Evolutionary conservation across 37 sponge, comb jelly and placozoan species (phyloP).

Genomic region (Hormiphora californensis): DNA sequence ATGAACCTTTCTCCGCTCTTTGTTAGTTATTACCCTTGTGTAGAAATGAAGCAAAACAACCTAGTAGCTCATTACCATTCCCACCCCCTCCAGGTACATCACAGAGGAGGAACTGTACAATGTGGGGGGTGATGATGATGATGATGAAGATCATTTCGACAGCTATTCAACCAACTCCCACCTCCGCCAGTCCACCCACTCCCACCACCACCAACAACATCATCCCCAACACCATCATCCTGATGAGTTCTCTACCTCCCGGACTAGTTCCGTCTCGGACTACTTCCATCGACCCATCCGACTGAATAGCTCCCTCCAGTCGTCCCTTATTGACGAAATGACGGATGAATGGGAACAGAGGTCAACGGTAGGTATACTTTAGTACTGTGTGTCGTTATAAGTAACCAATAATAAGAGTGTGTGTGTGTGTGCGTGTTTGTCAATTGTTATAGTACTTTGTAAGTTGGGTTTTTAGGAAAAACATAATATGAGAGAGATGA

Average conservation of each 20-base stretch:
- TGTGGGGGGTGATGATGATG: too few relatives aligned
- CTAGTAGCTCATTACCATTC: too few relatives aligned
- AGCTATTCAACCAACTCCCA: too few relatives aligned
- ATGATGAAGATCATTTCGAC: too few relatives aligned
- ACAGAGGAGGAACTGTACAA: conserved; percentile 6
- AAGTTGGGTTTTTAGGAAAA: not conserved
- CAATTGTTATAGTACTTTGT: not conserved
- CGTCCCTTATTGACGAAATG: not conserved
- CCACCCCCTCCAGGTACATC: not conserved
- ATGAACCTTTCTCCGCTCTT: too few relatives aligned
- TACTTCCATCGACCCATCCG: not conserved
- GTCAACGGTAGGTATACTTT: not conserved
- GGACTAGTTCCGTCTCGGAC: conserved; percentile 17
- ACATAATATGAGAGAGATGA: too few relatives aligned
- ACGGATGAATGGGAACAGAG: not conserved
- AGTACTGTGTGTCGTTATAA: not conserved
- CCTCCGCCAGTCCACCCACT: too few relatives aligned
- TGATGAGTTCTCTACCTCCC: not conserved
- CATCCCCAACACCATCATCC: not conserved
- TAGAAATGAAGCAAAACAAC: too few relatives aligned
- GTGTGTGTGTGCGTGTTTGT: not conserved
- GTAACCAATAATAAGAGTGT: not conserved
- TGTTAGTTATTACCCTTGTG: too few relatives aligned
- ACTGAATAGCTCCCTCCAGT: not conserved
- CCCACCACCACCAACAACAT: too few relatives aligned